phyloP scores from a whole-genome alignment of 2,113 vertebrate species.

The Tringa solitaria region DNA sequence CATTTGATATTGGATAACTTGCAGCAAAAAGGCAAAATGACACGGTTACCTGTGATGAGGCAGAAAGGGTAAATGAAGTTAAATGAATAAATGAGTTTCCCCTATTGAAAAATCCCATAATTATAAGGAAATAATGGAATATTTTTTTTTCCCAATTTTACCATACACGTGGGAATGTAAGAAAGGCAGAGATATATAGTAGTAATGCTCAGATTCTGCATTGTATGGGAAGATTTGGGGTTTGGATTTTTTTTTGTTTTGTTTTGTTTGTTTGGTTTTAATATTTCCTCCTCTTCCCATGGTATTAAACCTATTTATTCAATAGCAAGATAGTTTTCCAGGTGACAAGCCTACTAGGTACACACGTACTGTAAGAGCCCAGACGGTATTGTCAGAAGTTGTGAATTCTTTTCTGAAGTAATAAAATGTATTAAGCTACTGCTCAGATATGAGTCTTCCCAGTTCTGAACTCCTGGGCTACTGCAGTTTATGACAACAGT shows the following conservation, averaged over 20 bases:
- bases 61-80: background rate
- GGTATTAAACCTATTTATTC: background rate
- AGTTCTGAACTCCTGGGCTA: background rate
- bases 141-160: background rate
- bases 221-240: background rate
- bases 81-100: background rate
- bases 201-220: background rate
- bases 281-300: background rate
- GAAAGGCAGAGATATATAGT: background rate
- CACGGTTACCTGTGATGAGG: background rate
- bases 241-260: background rate
- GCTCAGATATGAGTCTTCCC: background rate
- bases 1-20: background rate
- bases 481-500: background rate
- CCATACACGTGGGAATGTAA: background rate
- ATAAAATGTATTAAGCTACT: background rate
- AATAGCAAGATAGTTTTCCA: background rate
- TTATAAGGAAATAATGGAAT: background rate
- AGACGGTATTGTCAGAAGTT: background rate
- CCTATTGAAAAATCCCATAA: background rate
- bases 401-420: background rate
- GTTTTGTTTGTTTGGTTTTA: background rate
- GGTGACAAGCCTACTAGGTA: background rate
- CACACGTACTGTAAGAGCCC: background rate
- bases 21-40: background rate